Base-by-base conservation (phyloP, 2,113 vertebrate species). In the Lamprotornis superbus region DNA sequence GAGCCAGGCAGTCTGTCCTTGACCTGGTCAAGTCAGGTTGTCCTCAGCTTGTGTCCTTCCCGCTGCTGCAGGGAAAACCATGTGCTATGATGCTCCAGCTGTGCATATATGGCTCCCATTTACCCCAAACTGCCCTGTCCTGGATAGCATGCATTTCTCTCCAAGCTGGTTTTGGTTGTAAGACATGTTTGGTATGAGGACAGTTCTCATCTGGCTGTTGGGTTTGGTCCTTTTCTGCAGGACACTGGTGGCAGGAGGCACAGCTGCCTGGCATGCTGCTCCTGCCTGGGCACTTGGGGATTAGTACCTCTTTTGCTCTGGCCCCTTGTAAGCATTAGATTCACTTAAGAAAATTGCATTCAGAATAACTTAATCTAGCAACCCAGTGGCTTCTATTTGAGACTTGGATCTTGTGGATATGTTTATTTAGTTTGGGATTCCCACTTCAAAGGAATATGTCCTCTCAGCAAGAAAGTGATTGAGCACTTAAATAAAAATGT, bases 391-490 rank as follows among this genome's bases (percentile, higher is more conserved):
- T 94, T 70, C 65, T 91, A 79, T 95, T 92, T 85, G 75, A 93
- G 61, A 69, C 94, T 76, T 90, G 94, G 59, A 86, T 94, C 89
- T 96, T 53, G 71, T 83, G 82, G 71, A 79, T 86, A 59, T 94
- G 83, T 94, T 88, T 96, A 83, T 94, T 87, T 90, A 37, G 67
- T 95, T 83, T 87, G 91, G 49, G 67, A 93, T 61, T 86, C 60
- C 89, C 80, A 87, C 81, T 95, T 96, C 87, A 87, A 82, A 95
- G 84, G 89, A 87, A 94, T 96, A 90, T 75, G 86, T 95, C 82
- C 73, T 94, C 87, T 94, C 96, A 95, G 94, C 92, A 90, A 91
- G 83, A 96, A 93, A 81, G 64, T 28, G 70, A 81, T 83, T 95
- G 67, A 94, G 50, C 61, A 89, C 83, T 96, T 93, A 91, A 93